Evolutionary conservation across 2,888 invertebrate genomes (phyloP).

Genomic region (Unio pictorum): DNA sequence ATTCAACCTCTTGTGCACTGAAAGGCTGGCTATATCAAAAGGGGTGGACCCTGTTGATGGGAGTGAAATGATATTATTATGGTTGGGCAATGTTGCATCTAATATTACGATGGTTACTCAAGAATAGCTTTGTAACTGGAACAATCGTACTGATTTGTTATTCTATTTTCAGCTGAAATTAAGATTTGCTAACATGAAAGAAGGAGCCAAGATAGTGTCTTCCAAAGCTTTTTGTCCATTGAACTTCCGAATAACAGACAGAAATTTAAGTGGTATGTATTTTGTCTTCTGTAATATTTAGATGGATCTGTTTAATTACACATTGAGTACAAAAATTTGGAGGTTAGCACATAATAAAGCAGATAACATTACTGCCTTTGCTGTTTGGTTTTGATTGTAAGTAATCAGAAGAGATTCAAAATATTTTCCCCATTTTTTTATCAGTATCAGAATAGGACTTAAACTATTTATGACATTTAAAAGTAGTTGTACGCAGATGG

Average conservation of each 20-base stretch:
- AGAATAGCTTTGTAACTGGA: neutral
- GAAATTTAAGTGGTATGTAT: constrained; percentile 88
- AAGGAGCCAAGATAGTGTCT: constrained; percentile 92
- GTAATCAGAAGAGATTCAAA: too few species aligned
- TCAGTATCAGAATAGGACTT: too few species aligned
- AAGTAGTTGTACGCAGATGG: too few species aligned
- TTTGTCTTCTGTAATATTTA: neutral
- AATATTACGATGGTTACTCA: neutral
- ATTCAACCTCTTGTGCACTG: too few species aligned
- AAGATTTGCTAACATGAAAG: constrained; percentile 92
- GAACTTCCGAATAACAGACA: constrained; percentile 97
- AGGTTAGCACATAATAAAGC: neutral
- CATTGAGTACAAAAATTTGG: neutral
- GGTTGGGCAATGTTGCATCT: too few species aligned
- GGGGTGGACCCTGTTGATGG: too few species aligned
- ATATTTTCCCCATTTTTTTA: too few species aligned
- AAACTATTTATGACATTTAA: too few species aligned
- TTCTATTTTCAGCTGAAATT: constrained; percentile 84
- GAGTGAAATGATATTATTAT: too few species aligned
- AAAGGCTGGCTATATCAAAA: too few species aligned
- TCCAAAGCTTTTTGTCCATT: constrained; percentile 99
- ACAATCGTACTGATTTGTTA: neutral
- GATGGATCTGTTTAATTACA: neutral
- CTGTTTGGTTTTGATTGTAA: neutral
- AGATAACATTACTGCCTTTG: neutral